A percentile compares a stretch with the other conserved stretches of the same genome.
These are phyloP conservation scores for Hyaena hyaena DNA, from an alignment of 2,113 vertebrate species.

Conservation along the genomic window DNA sequence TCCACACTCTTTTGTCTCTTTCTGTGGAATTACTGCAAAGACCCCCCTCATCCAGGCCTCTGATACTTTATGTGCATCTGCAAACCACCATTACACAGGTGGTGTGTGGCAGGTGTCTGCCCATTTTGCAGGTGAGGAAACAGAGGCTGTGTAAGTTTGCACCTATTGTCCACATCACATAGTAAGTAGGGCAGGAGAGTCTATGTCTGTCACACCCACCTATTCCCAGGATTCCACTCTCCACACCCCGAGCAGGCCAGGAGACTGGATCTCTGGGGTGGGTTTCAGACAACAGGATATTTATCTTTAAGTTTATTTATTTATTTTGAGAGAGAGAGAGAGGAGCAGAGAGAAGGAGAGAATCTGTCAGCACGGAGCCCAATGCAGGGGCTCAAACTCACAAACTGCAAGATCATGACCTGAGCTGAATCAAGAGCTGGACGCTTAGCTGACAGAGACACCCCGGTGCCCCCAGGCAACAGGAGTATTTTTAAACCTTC, in stretches of 20 bases:
- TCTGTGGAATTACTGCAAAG: not conserved
- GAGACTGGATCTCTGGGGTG: not conserved
- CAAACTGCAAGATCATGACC: no score
- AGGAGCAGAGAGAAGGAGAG: no score
- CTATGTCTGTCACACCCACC: not conserved
- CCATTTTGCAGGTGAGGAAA: not conserved
- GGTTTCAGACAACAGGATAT: not conserved
- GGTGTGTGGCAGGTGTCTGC: not conserved
- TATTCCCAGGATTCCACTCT: not conserved
- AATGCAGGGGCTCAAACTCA: no score
- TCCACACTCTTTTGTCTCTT: fast-evolving
- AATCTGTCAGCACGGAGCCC: no score
- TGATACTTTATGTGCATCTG: not conserved
- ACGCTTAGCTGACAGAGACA: no score
- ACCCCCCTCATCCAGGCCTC: fast-evolving
- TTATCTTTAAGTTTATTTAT: no score
- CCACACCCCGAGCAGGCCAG: not conserved
- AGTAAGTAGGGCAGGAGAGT: not conserved
- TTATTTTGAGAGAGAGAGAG: no score
- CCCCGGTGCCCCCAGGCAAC: no score
- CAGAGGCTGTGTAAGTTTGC: not conserved
- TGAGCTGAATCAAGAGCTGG: no score
- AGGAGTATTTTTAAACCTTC: not conserved
- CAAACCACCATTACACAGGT: not conserved
- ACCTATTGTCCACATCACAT: not conserved